Conservation (phyloP, 1,140 invertebrate genomes). For the Halictus rubicundus region DNA sequence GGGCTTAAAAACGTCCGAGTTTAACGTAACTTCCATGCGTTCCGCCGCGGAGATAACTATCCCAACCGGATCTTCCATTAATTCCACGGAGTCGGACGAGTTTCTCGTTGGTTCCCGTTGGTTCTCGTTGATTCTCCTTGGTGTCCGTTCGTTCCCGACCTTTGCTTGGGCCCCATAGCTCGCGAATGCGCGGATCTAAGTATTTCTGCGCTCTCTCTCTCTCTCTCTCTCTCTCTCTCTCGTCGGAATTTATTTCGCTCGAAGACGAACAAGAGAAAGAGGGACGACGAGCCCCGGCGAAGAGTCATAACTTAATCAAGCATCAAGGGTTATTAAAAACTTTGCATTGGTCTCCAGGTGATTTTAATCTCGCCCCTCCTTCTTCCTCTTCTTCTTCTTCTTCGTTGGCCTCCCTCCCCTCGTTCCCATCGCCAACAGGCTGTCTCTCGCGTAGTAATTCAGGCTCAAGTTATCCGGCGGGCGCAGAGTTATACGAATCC, state of each 20-base stretch:
- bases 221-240: too few species aligned
- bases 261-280: slow-evolving; percentile 45
- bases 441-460: slow-evolving; percentile 64
- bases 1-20: slow-evolving; percentile 24
- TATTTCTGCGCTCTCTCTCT: slow-evolving; percentile 25
- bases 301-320: slow-evolving; percentile 73
- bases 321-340: slow-evolving; percentile 77
- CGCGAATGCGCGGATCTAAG: slow-evolving; percentile 38
- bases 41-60: slow-evolving; percentile 48
- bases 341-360: slow-evolving; percentile 70
- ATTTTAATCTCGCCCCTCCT: slow-evolving; percentile 73
- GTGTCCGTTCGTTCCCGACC: too few species aligned
- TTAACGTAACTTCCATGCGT: slow-evolving; percentile 40
- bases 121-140: too few species aligned
- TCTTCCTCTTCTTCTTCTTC: neutral
- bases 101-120: slow-evolving; percentile 13
- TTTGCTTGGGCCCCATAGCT: too few species aligned
- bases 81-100: slow-evolving; percentile 58
- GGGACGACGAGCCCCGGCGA: slow-evolving; percentile 41
- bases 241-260: slow-evolving; percentile 56
- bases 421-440: neutral
- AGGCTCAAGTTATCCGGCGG: slow-evolving; percentile 67
- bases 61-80: slow-evolving; percentile 57
- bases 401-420: too few species aligned
- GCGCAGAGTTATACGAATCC: slow-evolving; percentile 74